A percentile compares a stretch with the other conserved stretches of the same genome.
phyloP scores from a whole-genome alignment of 2,888 invertebrate genomes.

The Caenorhabditis uteleia region DNA sequence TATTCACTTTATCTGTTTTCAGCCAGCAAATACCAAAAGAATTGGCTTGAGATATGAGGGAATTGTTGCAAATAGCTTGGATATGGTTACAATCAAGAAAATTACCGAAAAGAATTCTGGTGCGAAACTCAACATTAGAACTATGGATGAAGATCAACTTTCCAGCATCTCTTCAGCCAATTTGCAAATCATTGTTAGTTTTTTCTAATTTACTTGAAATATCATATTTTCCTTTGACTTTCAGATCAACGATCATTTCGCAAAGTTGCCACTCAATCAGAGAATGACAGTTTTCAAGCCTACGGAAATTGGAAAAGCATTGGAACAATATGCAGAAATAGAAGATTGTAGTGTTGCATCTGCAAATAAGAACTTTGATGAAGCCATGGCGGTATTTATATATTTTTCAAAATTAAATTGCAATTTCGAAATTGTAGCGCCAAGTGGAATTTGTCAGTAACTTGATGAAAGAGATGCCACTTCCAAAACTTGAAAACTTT shows the following conservation, averaged over 20 bases:
- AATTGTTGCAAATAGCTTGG: slow-evolving; percentile 59
- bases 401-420: background rate
- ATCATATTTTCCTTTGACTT: background rate
- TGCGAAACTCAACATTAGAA: background rate
- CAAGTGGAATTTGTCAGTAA: slow-evolving; percentile 20
- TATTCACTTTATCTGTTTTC: slow-evolving; percentile 4
- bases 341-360: slow-evolving; percentile 25
- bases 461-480: slow-evolving; percentile 17
- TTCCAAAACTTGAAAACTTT: slow-evolving; percentile 6
- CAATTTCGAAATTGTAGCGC: slow-evolving; percentile 2
- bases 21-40: slow-evolving; percentile 53
- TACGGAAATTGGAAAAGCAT: slow-evolving; percentile 40
- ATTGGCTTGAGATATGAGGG: slow-evolving; percentile 52
- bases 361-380: slow-evolving; percentile 17
- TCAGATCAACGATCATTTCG: slow-evolving; percentile 54
- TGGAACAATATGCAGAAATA: slow-evolving; percentile 41
- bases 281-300: slow-evolving; percentile 50
- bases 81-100: slow-evolving; percentile 54
- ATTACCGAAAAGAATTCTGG: slow-evolving; percentile 5
- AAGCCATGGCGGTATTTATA: slow-evolving; percentile 3
- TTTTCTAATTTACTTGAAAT: slow-evolving; percentile 7
- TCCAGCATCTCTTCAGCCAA: slow-evolving; percentile 20
- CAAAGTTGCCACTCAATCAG: slow-evolving; percentile 26
- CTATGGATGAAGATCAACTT: slow-evolving; percentile 7
- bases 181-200: slow-evolving; percentile 24